Conservation (phyloP, 2,888 invertebrate species). For the Drosophila quinaria region DNA sequence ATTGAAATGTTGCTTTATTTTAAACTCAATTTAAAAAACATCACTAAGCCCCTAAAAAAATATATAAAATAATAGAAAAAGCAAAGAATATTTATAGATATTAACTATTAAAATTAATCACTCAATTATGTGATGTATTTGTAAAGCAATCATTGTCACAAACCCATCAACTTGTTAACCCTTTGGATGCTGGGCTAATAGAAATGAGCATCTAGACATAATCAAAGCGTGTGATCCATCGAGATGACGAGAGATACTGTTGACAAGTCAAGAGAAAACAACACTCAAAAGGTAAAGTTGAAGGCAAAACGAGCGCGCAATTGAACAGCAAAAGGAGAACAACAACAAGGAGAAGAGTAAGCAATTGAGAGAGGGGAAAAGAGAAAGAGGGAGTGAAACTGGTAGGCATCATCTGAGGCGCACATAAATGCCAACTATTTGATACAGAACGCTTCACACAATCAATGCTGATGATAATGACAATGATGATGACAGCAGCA, state of each 20-base stretch:
- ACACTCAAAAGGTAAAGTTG: constrained; percentile 31
- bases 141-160: not conserved
- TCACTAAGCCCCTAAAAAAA: too few species aligned
- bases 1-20: too few species aligned
- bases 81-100: too few species aligned
- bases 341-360: not conserved
- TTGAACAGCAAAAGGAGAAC: constrained; percentile 22
- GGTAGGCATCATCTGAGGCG: constrained; percentile 6
- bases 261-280: constrained; percentile 33
- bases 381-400: not conserved
- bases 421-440: constrained; percentile 61
- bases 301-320: constrained; percentile 28
- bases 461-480: constrained; percentile 59
- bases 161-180: not conserved
- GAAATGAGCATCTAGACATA: constrained; percentile 9
- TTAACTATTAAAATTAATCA: too few species aligned
- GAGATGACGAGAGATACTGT: constrained; percentile 29
- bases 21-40: too few species aligned
- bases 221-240: constrained; percentile 17
- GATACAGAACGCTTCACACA: constrained; percentile 54
- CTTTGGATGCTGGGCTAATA: not conserved
- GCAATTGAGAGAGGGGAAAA: not conserved
- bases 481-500: constrained; percentile 43
- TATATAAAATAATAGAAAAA: too few species aligned
- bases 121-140: not conserved